Percentiles rank a stretch among this genome's conserved stretches.
phyloP scores from a whole-genome alignment of 2,113 vertebrate species.

The Silurus asotus region DNA sequence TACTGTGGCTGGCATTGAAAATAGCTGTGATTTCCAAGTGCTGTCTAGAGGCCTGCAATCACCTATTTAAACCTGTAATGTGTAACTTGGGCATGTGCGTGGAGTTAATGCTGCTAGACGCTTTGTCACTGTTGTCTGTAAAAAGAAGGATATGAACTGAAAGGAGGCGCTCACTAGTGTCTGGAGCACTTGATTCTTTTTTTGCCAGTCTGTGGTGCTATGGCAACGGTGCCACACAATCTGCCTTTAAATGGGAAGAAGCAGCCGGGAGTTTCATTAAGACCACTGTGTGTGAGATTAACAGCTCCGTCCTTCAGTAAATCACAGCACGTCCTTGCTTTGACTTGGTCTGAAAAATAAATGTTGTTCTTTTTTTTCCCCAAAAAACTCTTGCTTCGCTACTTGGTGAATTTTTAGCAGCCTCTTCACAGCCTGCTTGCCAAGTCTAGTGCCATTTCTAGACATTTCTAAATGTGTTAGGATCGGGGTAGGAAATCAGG shows the following conservation, averaged over 20 bases:
- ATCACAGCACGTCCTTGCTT: background rate
- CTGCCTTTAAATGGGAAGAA: constrained; percentile 20
- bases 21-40: background rate
- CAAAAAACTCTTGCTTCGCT: background rate
- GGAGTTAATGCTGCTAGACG: background rate
- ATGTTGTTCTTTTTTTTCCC: background rate
- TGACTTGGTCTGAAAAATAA: background rate
- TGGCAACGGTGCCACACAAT: constrained; percentile 44
- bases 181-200: background rate
- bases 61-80: constrained; percentile 3
- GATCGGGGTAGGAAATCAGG: constrained; percentile 62
- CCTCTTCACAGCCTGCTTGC: background rate
- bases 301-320: background rate
- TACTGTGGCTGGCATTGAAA: background rate
- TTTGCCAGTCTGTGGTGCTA: constrained; percentile 26
- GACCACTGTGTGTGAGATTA: background rate
- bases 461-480: constrained; percentile 52
- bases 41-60: constrained; percentile 5
- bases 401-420: background rate
- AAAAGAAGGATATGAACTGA: background rate
- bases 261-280: background rate
- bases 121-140: background rate
- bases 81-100: background rate
- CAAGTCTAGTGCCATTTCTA: background rate
- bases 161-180: background rate